Percentiles rank a stretch among this genome's conserved stretches.
phyloP scores from a whole-genome alignment of 2,888 invertebrate species.

The Agonopterix subpropinquella region DNA sequence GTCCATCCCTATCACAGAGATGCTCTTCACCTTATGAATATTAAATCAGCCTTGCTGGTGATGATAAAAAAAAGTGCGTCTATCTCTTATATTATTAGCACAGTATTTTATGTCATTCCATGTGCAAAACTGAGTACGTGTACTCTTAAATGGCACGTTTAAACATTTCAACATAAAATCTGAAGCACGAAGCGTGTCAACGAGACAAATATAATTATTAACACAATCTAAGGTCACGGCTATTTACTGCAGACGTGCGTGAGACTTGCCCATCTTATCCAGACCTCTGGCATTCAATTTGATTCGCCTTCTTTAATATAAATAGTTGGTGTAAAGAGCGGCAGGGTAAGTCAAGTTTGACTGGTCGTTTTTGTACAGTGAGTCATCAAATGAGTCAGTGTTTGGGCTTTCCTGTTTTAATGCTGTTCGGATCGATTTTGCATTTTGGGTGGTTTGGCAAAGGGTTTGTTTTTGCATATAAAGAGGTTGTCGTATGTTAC shows the following conservation, averaged over 20 bases:
- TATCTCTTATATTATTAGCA: too few relatives aligned
- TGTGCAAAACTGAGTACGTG: background rate
- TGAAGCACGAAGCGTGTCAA: constrained; percentile 10
- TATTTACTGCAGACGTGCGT: constrained; percentile 11
- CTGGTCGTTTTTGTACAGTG: constrained; percentile 18
- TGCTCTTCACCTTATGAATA: too few relatives aligned
- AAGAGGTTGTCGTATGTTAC: too few relatives aligned
- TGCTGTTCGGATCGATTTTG: background rate
- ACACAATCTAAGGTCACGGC: constrained; percentile 12
- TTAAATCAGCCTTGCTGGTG: too few relatives aligned
- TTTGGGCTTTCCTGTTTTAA: constrained; percentile 20
- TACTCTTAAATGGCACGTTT: too few relatives aligned
- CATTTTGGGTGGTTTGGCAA: background rate
- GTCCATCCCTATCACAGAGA: too few relatives aligned
- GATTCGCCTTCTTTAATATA: background rate
- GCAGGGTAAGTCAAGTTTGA: constrained; percentile 2
- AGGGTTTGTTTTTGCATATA: too few relatives aligned
- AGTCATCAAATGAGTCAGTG: constrained; percentile 20
- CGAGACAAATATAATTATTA: constrained; percentile 15
- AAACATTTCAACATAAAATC: background rate
- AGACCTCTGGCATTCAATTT: constrained; percentile 17
- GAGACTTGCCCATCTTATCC: constrained; percentile 15
- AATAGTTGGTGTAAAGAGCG: background rate
- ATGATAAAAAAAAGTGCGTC: too few relatives aligned
- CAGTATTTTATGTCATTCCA: background rate